These are phyloP conservation scores for Nemurella pictetii DNA, from an alignment of 2,888 invertebrate species.

Conservation along the genomic window DNA sequence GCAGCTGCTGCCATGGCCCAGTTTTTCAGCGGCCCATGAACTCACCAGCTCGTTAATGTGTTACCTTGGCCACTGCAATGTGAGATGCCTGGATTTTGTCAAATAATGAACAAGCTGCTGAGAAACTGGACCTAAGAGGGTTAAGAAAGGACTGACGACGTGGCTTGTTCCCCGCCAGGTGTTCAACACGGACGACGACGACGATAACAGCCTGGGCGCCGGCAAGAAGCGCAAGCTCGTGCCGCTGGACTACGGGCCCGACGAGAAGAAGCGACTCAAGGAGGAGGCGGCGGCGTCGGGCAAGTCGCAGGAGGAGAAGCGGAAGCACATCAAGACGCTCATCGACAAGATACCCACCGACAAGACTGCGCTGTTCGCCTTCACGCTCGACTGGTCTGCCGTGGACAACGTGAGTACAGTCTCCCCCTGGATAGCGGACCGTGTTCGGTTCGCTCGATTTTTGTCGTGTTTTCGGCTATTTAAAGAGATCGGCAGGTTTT, in stretches of 20 bases:
- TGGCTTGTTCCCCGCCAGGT: slow-evolving; percentile 47
- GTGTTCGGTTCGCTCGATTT: too few species aligned
- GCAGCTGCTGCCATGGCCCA: too few species aligned
- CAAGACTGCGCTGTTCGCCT: slow-evolving; percentile 94
- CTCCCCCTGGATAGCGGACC: not conserved
- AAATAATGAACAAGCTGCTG: too few species aligned
- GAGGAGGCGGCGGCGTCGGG: slow-evolving; percentile 58
- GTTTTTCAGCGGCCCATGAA: too few species aligned
- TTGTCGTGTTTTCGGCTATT: too few species aligned
- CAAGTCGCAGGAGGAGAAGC: slow-evolving; percentile 88
- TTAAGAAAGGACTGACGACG: slow-evolving; percentile 47
- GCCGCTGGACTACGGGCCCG: slow-evolving; percentile 69
- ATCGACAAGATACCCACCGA: slow-evolving; percentile 99
- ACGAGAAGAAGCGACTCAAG: slow-evolving; percentile 59
- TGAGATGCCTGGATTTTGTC: too few species aligned
- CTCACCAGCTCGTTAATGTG: too few species aligned
- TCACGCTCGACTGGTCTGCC: slow-evolving; percentile 88
- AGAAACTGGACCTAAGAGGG: slow-evolving; percentile 78
- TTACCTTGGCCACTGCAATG: too few species aligned
- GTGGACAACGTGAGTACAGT: slow-evolving; percentile 64
- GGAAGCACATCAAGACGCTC: slow-evolving; percentile 93
- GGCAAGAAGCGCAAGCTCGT: slow-evolving; percentile 77
- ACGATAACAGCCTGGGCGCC: slow-evolving; percentile 57
- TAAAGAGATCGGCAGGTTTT: too few species aligned
- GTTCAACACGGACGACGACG: slow-evolving; percentile 83